Evolutionary conservation across 2,888 invertebrate genomes (phyloP).

Genomic region (Chironomus riparius): DNA sequence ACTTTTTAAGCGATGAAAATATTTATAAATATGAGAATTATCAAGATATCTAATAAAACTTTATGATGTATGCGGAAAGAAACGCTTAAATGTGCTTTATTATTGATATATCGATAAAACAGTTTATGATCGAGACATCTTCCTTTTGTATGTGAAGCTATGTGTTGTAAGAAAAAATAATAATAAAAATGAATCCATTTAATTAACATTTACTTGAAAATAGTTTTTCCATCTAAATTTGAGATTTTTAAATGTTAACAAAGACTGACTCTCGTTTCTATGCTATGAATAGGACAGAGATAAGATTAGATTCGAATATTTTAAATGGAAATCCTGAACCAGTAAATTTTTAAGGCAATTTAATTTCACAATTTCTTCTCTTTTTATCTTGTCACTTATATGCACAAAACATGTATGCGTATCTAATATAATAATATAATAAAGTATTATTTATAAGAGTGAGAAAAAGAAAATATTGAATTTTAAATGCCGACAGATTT

Average conservation of each 20-base stretch:
- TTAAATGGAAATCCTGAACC: too few relatives aligned
- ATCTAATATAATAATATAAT: too few relatives aligned
- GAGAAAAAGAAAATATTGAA: not conserved
- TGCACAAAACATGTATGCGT: too few relatives aligned
- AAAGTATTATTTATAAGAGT: not conserved
- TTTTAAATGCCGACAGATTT: not conserved
- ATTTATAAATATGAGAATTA: slow-evolving; percentile 10
- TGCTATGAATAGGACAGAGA: too few relatives aligned
- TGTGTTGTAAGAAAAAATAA: not conserved
- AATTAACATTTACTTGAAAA: not conserved
- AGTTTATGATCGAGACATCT: not conserved
- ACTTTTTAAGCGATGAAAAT: slow-evolving; percentile 16
- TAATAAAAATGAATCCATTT: not conserved
- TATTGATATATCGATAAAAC: not conserved
- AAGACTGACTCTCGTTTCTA: too few relatives aligned
- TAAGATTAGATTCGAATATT: too few relatives aligned
- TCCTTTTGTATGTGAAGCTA: not conserved
- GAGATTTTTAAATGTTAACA: too few relatives aligned
- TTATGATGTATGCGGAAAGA: not conserved
- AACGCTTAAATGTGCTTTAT: not conserved
- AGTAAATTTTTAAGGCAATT: too few relatives aligned
- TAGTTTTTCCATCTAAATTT: too few relatives aligned
- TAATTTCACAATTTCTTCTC: not conserved
- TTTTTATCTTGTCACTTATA: not conserved
- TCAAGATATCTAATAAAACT: not conserved